Percentiles rank a stretch among this genome's conserved stretches.
phyloP scores from a whole-genome alignment of 2,113 vertebrate species.

The Rhagologus leucostigma region DNA sequence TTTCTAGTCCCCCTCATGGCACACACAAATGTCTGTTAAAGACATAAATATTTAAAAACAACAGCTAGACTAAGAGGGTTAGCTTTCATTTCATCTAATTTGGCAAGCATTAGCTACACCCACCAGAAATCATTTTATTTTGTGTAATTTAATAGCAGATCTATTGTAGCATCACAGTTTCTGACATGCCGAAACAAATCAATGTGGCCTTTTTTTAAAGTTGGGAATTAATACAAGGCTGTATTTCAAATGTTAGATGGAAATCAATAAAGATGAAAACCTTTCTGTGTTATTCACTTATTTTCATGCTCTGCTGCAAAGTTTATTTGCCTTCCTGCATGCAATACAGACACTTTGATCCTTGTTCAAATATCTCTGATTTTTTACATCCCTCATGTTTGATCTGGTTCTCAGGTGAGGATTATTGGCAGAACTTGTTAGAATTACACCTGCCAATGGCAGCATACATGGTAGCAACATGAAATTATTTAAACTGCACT shows the following conservation, averaged over 20 bases:
- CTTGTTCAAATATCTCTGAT: slow-evolving; percentile 27
- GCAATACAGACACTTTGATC: slow-evolving; percentile 4
- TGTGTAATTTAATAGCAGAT: slow-evolving; percentile 74
- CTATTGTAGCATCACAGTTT: slow-evolving; percentile 64
- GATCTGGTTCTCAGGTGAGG: slow-evolving; percentile 49
- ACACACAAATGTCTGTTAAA: slow-evolving; percentile 75
- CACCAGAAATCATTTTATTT: slow-evolving; percentile 76
- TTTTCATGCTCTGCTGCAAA: slow-evolving; percentile 60
- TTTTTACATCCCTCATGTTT: slow-evolving; percentile 28
- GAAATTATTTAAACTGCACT: background rate
- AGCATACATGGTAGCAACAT: background rate
- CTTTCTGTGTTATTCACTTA: background rate
- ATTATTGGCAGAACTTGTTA: slow-evolving; percentile 35
- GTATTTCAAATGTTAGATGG: background rate
- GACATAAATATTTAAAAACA: slow-evolving; percentile 84
- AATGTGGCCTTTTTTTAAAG: background rate
- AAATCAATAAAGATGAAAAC: slow-evolving; percentile 16
- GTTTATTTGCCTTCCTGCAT: slow-evolving; percentile 37
- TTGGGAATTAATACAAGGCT: background rate
- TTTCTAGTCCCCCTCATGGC: slow-evolving; percentile 71
- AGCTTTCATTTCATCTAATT: slow-evolving; percentile 74
- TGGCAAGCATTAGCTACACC: slow-evolving; percentile 74
- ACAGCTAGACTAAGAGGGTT: slow-evolving; percentile 77
- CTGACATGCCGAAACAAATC: slow-evolving; percentile 57
- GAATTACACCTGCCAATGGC: slow-evolving; percentile 3